Evolutionary conservation across 2,797 vertebrate genomes (phyloP), one percentile per base, ranked within the genome.

Genomic region (Hyperoplus immaculatus): DNA sequence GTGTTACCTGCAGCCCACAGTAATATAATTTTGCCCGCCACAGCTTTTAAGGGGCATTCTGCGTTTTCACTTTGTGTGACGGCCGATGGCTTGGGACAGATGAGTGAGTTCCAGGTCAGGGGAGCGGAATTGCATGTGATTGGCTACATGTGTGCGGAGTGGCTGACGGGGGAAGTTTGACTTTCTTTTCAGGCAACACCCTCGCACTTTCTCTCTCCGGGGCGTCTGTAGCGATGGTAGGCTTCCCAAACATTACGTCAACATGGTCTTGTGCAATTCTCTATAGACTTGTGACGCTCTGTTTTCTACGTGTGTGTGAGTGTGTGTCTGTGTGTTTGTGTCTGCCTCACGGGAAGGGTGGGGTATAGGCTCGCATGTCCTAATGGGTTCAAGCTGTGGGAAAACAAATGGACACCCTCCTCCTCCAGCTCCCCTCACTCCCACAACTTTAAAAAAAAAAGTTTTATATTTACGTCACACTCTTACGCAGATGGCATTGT

Each of bases 361-460:
- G 87, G 86, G 81, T 86, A 29, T 29, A 18, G 43, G 74, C 81
- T 88, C 53, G 47, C 74, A 63, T 83, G 82, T 76, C 72, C 65
- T 91, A 94, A 94, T 92, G 78, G 63, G 69, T 93, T 90, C 91
- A 91, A 92, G 91, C 88, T 94, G 90, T 82, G 84, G 78, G 45
- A 85, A 87, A 85, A 79, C 70, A 86, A 86, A 80, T 50, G 79
- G 74, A 88, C 50, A 53, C 41, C 61, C 46, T 83, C 47, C 29
- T 42, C 61, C 69, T 63, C 38, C 55, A 14, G 21, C 58, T 21
- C 59, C 18, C 14, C 38, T 72, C 62, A 50, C n/a, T 66, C 72
- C 45, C 54, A 29, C 51, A 38, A 62, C 43, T 41, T 36, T 57
- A 29, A 29, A 29, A 29, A 29, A 29, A 29, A 29, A 56, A 56